These are phyloP conservation scores for Nesometra sesokonis DNA, from an alignment of 35 echinoderm and acorn worm genomes.

Conservation along the genomic window DNA sequence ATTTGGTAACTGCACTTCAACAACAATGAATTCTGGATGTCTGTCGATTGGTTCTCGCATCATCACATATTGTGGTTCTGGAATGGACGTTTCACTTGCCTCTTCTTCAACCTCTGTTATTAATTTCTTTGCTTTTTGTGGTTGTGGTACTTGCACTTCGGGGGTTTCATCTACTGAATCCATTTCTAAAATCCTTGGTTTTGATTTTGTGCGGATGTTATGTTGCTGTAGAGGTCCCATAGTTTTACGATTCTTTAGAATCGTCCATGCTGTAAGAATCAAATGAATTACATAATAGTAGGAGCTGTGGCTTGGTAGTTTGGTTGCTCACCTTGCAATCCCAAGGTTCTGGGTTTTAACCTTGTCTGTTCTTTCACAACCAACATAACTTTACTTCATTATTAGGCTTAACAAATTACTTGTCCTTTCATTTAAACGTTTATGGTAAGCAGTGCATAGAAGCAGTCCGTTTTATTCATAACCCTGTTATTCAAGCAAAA, in stretches of 20 bases:
- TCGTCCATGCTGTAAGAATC: conserved; percentile 44
- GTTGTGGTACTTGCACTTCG: not conserved
- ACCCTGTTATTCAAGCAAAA: too few species aligned
- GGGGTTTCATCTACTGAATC: not conserved
- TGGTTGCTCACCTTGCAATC: too few species aligned
- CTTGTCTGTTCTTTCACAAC: too few species aligned
- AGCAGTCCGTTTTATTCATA: too few species aligned
- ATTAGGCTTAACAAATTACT: too few species aligned
- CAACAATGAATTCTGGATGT: conserved; percentile 90
- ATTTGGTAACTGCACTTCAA: conserved; percentile 73
- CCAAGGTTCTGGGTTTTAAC: too few species aligned
- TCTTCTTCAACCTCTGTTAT: not conserved
- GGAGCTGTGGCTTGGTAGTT: too few species aligned
- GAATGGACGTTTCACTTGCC: not conserved
- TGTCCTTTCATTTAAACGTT: too few species aligned
- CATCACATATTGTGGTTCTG: conserved; percentile 72
- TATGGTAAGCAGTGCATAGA: too few species aligned
- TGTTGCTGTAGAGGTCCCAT: conserved; percentile 71
- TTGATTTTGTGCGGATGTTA: conserved; percentile 74
- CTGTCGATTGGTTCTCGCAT: conserved; percentile 74
- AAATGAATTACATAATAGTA: too few species aligned
- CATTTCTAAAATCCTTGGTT: conserved; percentile 80
- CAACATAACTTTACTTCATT: too few species aligned
- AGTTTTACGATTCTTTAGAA: conserved; percentile 78
- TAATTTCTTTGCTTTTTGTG: conserved; percentile 25